Evolutionary conservation across 2,888 invertebrate species (phyloP).

Genomic region (Drosophila kuntzei): DNA sequence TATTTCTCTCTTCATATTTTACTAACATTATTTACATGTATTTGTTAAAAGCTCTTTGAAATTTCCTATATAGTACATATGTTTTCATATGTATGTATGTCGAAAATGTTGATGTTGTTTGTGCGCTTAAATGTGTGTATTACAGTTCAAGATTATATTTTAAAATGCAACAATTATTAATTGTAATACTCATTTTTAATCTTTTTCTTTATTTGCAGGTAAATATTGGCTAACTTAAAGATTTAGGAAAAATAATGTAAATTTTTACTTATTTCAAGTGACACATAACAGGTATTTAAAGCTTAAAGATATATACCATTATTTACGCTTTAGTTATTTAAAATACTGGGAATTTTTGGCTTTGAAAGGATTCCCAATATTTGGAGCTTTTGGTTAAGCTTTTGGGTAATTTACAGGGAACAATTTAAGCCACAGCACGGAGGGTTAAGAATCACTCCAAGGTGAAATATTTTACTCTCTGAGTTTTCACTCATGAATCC

Average conservation of each 20-base stretch:
- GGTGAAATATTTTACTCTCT: constrained; percentile 1
- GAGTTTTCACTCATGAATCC: constrained; percentile 15
- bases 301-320: constrained; percentile 4
- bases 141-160: constrained; percentile 15
- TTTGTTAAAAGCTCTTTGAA: constrained; percentile 14
- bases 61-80: constrained; percentile 22
- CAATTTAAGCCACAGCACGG: constrained; percentile 24
- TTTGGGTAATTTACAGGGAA: neutral
- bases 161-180: neutral
- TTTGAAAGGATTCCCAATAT: constrained; percentile 10
- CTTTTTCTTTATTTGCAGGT: constrained; percentile 68
- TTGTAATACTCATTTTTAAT: constrained; percentile 20
- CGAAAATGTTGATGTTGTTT: constrained; percentile 30
- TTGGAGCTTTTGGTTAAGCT: constrained; percentile 33
- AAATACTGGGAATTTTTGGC: constrained; percentile 31
- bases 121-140: constrained; percentile 37
- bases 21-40: constrained; percentile 30
- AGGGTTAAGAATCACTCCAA: constrained; percentile 24
- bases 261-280: constrained; percentile 7
- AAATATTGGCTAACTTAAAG: constrained; percentile 55
- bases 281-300: constrained; percentile 66
- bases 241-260: neutral
- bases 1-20: constrained; percentile 19
- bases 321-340: neutral
- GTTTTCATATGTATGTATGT: constrained; percentile 14